phyloP scores from a whole-genome alignment of 1,140 invertebrate genomes.

The Calephelis virginiensis region DNA sequence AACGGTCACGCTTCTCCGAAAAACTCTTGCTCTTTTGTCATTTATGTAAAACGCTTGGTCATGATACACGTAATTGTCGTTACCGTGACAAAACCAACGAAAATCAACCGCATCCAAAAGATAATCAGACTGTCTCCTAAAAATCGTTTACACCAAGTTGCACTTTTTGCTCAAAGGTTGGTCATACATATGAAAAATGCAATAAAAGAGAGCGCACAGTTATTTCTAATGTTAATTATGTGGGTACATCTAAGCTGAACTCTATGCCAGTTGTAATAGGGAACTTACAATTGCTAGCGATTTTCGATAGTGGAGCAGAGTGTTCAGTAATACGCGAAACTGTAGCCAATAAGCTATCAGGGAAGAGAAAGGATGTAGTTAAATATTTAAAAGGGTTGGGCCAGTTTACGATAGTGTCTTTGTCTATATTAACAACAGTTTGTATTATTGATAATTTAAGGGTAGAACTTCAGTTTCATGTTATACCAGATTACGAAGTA shows the following conservation, averaged over 20 bases:
- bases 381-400: no score
- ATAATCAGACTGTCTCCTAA: not conserved
- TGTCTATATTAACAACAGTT: constrained; percentile 2
- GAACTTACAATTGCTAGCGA: not conserved
- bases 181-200: constrained; percentile 10
- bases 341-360: no score
- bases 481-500: constrained; percentile 5
- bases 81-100: not conserved
- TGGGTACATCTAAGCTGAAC: constrained; percentile 8
- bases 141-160: not conserved
- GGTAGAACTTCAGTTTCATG: constrained; percentile 6
- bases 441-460: constrained; percentile 7
- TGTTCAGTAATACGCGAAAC: constrained; percentile 27
- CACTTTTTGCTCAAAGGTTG: constrained; percentile 6
- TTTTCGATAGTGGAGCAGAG: constrained; percentile 31
- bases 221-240: constrained; percentile 23
- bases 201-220: constrained; percentile 3
- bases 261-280: constrained; percentile 14
- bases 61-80: not conserved
- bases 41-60: not conserved
- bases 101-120: not conserved
- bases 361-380: no score
- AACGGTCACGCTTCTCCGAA: not conserved
- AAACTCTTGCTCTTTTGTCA: not conserved
- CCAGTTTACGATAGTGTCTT: no score